phyloP scores from a whole-genome alignment of 2,888 invertebrate species.

The Lomographa bimaculata region DNA sequence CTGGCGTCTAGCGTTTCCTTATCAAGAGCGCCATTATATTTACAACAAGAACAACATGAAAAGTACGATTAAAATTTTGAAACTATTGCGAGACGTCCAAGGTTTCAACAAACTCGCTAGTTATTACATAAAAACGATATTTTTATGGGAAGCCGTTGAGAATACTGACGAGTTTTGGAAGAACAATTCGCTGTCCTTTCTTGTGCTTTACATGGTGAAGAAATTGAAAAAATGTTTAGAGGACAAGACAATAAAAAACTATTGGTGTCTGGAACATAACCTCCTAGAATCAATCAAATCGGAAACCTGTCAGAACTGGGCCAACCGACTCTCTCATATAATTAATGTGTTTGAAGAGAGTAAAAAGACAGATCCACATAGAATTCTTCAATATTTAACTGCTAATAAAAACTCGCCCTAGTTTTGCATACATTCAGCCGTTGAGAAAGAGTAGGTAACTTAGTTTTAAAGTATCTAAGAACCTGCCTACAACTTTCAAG shows the following conservation, averaged over 20 bases:
- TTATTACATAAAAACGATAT: constrained; percentile 62
- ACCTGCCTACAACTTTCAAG: too few relatives aligned
- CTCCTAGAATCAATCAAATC: constrained; percentile 51
- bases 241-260: constrained; percentile 47
- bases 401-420: neutral
- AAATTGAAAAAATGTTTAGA: constrained; percentile 48
- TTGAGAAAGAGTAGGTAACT: too few relatives aligned
- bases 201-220: constrained; percentile 55
- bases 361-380: constrained; percentile 36
- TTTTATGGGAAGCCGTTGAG: constrained; percentile 54
- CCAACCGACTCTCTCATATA: constrained; percentile 48
- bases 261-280: constrained; percentile 59
- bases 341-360: constrained; percentile 48
- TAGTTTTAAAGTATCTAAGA: too few relatives aligned
- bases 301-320: constrained; percentile 55
- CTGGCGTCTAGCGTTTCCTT: constrained; percentile 63
- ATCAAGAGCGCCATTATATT: constrained; percentile 55
- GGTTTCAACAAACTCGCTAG: constrained; percentile 59
- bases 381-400: constrained; percentile 41
- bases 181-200: constrained; percentile 46
- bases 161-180: constrained; percentile 50
- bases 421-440: too few relatives aligned
- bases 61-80: constrained; percentile 53
- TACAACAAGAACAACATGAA: constrained; percentile 56
- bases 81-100: constrained; percentile 57